Percentiles rank a stretch among this genome's conserved stretches.
Conservation (phyloP, 2,797 vertebrate species). For the Synanceia verrucosa region DNA sequence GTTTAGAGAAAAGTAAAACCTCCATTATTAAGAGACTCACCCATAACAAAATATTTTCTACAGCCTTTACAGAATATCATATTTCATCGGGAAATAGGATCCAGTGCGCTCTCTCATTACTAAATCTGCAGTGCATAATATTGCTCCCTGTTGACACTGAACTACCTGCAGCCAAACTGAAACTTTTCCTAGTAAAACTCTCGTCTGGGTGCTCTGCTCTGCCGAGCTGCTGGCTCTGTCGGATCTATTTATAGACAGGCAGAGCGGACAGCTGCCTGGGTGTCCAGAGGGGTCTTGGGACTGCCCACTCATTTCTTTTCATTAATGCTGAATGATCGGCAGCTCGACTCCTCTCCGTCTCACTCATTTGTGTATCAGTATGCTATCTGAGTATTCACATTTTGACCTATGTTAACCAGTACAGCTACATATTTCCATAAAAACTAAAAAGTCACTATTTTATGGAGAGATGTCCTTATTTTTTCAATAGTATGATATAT, state of each 20-base stretch:
- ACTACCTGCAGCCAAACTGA: slow-evolving; percentile 53
- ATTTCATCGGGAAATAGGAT: slow-evolving; percentile 51
- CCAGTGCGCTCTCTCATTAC: slow-evolving; percentile 26
- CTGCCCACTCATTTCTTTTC: slow-evolving; percentile 62
- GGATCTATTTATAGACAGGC: slow-evolving; percentile 63
- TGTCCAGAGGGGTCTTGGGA: slow-evolving; percentile 58
- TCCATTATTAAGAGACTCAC: slow-evolving; percentile 38
- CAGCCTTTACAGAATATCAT: slow-evolving; percentile 18
- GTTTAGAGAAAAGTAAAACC: slow-evolving; percentile 6
- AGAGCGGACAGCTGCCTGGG: slow-evolving; percentile 49
- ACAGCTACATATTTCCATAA: neutral
- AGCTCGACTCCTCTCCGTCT: slow-evolving; percentile 14
- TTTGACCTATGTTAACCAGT: neutral
- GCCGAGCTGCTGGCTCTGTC: slow-evolving; percentile 56
- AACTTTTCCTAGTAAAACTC: slow-evolving; percentile 56
- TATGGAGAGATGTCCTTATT: neutral
- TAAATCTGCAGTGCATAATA: slow-evolving; percentile 27
- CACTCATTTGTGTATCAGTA: neutral
- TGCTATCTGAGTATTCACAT: neutral
- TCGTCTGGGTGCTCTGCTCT: slow-evolving; percentile 25
- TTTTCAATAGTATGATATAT: neutral
- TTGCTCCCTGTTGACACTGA: slow-evolving; percentile 48
- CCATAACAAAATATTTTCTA: slow-evolving; percentile 18
- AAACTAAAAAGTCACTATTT: neutral
- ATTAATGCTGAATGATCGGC: slow-evolving; percentile 59